These are phyloP conservation scores for Tenualosa thibaudeaui DNA, from an alignment of 2,797 vertebrate species.

Conservation along the genomic window DNA sequence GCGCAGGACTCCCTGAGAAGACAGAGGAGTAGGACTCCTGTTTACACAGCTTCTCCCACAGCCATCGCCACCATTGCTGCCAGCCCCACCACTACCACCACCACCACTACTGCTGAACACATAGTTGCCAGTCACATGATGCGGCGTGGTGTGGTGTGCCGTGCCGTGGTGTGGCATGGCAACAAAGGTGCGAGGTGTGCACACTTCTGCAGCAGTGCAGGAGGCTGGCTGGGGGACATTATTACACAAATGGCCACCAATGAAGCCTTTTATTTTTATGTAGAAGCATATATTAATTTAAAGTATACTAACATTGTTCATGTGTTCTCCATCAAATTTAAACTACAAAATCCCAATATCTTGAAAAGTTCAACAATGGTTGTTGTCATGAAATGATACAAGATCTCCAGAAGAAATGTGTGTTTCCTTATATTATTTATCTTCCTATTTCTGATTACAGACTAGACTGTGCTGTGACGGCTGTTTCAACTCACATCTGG, in stretches of 20 bases:
- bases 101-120: not conserved
- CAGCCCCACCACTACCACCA: slow-evolving; percentile 32
- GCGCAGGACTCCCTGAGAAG: slow-evolving; percentile 87
- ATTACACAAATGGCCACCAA: not conserved
- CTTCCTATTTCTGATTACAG: not conserved
- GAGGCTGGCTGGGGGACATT: not conserved
- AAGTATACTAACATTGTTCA: not conserved
- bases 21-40: slow-evolving; percentile 68
- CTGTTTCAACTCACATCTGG: not conserved
- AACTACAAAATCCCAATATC: not conserved
- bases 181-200: not conserved
- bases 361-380: not conserved
- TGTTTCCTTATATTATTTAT: not conserved
- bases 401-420: not conserved
- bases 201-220: not conserved
- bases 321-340: not conserved
- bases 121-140: not conserved
- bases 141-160: not conserved
- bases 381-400: not conserved
- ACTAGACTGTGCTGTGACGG: not conserved
- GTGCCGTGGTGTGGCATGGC: not conserved
- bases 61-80: slow-evolving; percentile 59
- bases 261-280: not conserved
- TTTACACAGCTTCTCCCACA: slow-evolving; percentile 70
- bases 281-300: not conserved